These are phyloP conservation scores for Battus philenor DNA, from an alignment of 1,140 invertebrate genomes.

Conservation along the genomic window DNA sequence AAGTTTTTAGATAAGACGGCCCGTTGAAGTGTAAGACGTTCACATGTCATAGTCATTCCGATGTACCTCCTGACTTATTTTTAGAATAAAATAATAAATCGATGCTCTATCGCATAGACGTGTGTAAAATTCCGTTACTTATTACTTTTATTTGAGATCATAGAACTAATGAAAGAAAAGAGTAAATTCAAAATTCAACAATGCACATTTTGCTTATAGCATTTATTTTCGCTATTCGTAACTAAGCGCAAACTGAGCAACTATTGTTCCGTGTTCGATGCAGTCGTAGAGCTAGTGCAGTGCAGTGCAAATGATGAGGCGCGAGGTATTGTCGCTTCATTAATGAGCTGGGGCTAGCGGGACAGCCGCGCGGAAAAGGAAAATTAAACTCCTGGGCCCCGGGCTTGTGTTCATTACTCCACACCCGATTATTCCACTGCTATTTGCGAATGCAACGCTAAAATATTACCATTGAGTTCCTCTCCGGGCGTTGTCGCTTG, in stretches of 20 bases:
- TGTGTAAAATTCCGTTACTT: too few species aligned
- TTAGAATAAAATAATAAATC: too few species aligned
- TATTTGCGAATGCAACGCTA: conserved; percentile 55
- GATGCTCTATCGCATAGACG: too few species aligned
- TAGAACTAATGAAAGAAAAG: too few species aligned
- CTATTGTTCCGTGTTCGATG: conserved; percentile 11
- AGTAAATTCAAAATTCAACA: background rate
- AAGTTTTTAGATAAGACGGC: too few species aligned
- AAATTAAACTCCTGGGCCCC: conserved; percentile 73
- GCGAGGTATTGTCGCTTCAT: conserved; percentile 65
- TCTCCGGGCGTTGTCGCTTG: conserved; percentile 22
- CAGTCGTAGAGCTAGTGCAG: background rate
- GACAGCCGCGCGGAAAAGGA: conserved; percentile 68
- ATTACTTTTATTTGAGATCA: too few species aligned
- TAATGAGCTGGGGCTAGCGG: conserved; percentile 63
- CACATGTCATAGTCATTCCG: too few species aligned
- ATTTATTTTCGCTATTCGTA: conserved; percentile 10
- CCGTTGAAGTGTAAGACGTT: too few species aligned
- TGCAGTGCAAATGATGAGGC: conserved; percentile 52
- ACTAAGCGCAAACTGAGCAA: conserved; percentile 6
- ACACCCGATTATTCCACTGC: conserved; percentile 60
- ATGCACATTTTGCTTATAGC: background rate
- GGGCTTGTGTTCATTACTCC: conserved; percentile 66
- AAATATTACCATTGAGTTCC: conserved; percentile 40
- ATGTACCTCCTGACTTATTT: too few species aligned